phyloP scores from a whole-genome alignment of 2,113 vertebrate genomes.

The Lamprologus callipterus region DNA sequence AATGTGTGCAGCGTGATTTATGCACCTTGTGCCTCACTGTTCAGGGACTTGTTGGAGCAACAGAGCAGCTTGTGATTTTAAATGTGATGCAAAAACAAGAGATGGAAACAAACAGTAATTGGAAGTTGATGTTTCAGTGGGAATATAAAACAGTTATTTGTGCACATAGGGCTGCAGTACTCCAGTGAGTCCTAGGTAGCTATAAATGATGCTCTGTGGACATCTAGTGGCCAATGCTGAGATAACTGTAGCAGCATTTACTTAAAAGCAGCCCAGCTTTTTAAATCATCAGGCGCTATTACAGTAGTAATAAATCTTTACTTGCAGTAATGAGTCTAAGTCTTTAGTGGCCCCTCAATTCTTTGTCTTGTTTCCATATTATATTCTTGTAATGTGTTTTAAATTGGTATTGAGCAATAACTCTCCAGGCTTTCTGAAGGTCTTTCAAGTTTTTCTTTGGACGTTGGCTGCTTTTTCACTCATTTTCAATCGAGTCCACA shows the following conservation, averaged over 20 bases:
- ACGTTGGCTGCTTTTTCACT: neutral
- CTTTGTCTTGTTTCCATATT: neutral
- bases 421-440: neutral
- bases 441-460: neutral
- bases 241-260: neutral
- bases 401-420: neutral
- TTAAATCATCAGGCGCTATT: neutral
- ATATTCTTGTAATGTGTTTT: neutral
- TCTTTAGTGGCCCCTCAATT: neutral
- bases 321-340: neutral
- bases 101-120: constrained; percentile 7
- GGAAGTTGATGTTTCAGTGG: neutral
- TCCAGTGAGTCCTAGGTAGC: neutral
- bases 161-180: neutral
- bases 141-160: neutral
- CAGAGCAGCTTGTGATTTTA: neutral
- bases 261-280: neutral
- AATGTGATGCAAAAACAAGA: neutral
- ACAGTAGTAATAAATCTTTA: neutral
- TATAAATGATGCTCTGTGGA: constrained; percentile 13
- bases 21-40: neutral
- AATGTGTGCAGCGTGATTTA: constrained; percentile 16
- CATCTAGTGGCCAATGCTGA: constrained; percentile 42
- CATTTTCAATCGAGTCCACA: neutral
- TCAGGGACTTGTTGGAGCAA: neutral